These are phyloP conservation scores for Solenodon paradoxus DNA, from an alignment of 2,113 vertebrate genomes.

Conservation along the genomic window DNA sequence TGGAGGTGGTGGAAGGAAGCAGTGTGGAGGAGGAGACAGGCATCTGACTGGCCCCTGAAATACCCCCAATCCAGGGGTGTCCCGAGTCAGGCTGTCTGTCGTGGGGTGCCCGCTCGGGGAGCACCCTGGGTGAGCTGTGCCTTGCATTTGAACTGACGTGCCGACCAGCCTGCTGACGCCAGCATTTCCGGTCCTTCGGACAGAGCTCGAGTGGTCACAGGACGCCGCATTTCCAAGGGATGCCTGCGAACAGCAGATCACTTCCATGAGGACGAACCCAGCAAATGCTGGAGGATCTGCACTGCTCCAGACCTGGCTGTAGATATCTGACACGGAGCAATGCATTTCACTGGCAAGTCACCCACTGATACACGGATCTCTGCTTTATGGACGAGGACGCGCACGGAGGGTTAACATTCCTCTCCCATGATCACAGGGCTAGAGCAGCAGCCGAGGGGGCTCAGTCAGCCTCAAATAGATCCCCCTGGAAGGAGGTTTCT, in stretches of 20 bases:
- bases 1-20: not conserved
- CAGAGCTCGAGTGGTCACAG: not conserved
- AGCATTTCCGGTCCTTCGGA: not conserved
- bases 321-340: not conserved
- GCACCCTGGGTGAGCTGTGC: no score
- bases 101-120: not conserved
- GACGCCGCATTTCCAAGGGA: not conserved
- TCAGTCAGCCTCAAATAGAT: not conserved
- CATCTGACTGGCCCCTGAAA: not conserved
- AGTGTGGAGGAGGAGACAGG: not conserved
- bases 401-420: not conserved
- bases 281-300: not conserved
- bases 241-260: not conserved
- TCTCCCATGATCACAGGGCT: fast-evolving
- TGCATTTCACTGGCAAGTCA: not conserved
- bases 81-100: not conserved
- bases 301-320: fast-evolving
- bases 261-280: fast-evolving
- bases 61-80: not conserved
- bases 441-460: not conserved
- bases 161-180: not conserved
- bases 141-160: not conserved
- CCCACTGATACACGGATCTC: not conserved
- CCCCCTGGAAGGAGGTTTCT: not conserved
- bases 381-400: not conserved